Conservation (phyloP, 1,140 invertebrate species). For the Apis florea region DNA sequence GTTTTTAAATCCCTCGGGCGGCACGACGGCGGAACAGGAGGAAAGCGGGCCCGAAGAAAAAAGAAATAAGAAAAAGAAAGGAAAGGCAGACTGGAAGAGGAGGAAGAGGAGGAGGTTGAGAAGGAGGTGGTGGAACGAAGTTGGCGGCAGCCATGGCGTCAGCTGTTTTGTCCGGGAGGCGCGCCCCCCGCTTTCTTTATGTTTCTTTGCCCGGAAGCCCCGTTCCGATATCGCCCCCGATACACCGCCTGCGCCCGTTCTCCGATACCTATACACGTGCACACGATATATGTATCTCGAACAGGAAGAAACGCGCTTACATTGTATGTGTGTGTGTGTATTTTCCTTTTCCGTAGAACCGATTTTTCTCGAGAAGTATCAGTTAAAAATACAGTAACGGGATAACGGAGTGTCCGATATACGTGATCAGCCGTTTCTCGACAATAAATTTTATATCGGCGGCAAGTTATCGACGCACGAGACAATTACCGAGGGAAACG, state of each 20-base stretch:
- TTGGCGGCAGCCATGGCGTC: constrained; percentile 75
- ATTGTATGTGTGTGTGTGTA: no score
- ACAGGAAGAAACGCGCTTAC: not conserved
- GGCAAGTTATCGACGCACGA: not conserved
- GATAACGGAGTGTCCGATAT: not conserved
- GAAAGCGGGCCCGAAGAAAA: constrained; percentile 30
- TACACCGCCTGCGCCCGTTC: constrained; percentile 48
- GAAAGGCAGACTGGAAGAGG: constrained; percentile 42
- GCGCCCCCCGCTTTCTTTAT: constrained; percentile 71
- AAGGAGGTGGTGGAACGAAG: constrained; percentile 61
- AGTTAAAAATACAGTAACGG: not conserved
- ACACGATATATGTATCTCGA: not conserved
- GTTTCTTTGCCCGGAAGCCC: constrained; percentile 71
- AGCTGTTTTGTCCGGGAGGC: constrained; percentile 76
- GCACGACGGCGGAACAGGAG: constrained; percentile 38
- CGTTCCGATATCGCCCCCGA: constrained; percentile 68
- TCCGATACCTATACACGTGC: constrained; percentile 31
- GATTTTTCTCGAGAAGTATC: constrained; percentile 1
- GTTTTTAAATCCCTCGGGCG: constrained; percentile 76
- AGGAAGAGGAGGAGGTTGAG: constrained; percentile 44
- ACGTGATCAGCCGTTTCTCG: not conserved
- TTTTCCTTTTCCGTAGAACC: not conserved
- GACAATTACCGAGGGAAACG: not conserved
- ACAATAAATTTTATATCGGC: constrained; percentile 20
- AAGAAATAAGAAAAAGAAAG: constrained; percentile 54